Percentiles rank a stretch among this genome's conserved stretches.
Evolutionary conservation across 2,113 vertebrate genomes (phyloP).

Genomic region (Tautogolabrus adspersus): DNA sequence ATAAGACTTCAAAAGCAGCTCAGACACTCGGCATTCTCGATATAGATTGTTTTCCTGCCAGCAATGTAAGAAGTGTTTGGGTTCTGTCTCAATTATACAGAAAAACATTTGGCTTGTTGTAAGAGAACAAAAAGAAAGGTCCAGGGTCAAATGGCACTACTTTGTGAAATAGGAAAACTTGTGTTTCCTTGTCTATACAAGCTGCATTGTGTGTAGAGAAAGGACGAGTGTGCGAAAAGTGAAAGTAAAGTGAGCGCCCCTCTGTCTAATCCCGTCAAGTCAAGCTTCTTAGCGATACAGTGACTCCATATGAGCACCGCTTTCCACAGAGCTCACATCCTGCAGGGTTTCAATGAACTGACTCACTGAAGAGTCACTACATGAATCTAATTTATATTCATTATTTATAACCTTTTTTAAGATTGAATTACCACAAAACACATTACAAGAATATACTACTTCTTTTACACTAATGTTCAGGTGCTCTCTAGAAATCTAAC

Average conservation of each 20-base stretch:
- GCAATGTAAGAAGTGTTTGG: not conserved
- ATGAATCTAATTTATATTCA: not conserved
- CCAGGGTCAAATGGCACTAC: not conserved
- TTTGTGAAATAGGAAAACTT: constrained; percentile 1
- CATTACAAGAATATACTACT: too few species aligned
- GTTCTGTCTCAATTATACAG: not conserved
- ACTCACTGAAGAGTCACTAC: constrained; percentile 3
- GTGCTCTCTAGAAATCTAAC: too few species aligned
- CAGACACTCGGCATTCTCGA: not conserved
- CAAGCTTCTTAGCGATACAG: constrained; percentile 18
- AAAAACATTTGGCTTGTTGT: not conserved
- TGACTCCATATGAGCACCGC: constrained; percentile 26
- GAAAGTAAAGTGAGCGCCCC: constrained; percentile 19
- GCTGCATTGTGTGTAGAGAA: not conserved
- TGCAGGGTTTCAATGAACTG: constrained; percentile 34
- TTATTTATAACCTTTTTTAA: not conserved
- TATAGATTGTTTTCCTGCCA: not conserved
- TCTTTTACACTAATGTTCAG: too few species aligned
- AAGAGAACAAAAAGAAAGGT: not conserved
- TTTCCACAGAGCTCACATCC: constrained; percentile 39
- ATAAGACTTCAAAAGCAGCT: constrained; percentile 9
- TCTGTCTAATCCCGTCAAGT: constrained; percentile 36
- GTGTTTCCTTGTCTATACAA: not conserved
- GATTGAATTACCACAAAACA: too few species aligned
- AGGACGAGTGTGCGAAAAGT: constrained; percentile 28